phyloP scores from a whole-genome alignment of 2,113 vertebrate species.

The Speoplatyrhinus poulsoni region DNA sequence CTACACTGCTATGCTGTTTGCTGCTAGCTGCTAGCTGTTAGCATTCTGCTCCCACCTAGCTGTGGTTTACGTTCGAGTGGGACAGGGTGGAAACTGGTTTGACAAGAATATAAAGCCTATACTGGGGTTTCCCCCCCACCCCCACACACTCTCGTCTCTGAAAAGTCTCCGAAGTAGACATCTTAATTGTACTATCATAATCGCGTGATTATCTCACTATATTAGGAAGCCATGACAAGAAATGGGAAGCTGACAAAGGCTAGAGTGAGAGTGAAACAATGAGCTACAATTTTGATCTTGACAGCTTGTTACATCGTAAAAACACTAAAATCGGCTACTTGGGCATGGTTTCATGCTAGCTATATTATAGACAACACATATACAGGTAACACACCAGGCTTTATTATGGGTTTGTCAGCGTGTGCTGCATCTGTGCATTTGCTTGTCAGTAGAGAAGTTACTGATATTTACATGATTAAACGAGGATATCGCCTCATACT shows the following conservation, averaged over 20 bases:
- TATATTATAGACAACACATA: neutral
- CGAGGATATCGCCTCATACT: too few species aligned
- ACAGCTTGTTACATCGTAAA: neutral
- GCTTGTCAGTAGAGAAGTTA: neutral
- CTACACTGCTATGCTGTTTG: too few species aligned
- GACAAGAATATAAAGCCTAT: neutral
- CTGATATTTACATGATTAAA: conserved; percentile 11
- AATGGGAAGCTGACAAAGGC: neutral
- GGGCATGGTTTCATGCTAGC: conserved; percentile 1
- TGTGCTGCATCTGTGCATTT: conserved; percentile 16
- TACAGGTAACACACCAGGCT: neutral
- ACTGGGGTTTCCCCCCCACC: neutral
- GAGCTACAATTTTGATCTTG: neutral
- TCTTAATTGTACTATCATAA: neutral
- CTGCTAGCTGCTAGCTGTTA: too few species aligned
- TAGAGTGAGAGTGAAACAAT: too few species aligned
- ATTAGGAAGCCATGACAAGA: neutral
- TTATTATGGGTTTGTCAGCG: conserved; percentile 21
- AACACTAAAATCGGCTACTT: conserved; percentile 7
- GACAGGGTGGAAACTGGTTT: neutral
- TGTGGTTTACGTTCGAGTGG: neutral
- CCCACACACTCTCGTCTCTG: neutral
- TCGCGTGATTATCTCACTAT: neutral
- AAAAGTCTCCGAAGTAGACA: neutral
- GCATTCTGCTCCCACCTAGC: too few species aligned